Evolutionary conservation across 2,888 invertebrate genomes (phyloP).

Genomic region (Lithodes maja): DNA sequence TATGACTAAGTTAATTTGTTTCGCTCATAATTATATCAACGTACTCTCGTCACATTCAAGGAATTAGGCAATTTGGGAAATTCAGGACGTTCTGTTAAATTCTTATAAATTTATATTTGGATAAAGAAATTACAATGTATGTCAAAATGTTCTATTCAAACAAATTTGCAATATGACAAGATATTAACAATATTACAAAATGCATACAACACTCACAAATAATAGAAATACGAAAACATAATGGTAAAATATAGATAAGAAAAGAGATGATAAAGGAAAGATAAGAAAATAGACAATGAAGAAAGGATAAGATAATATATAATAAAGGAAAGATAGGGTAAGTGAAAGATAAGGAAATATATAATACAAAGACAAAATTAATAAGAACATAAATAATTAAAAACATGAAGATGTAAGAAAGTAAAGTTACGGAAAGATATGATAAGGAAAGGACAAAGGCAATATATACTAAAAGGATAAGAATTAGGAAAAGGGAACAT

Average conservation of each 20-base stretch:
- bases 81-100: no score
- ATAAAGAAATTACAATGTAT: no score
- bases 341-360: not conserved
- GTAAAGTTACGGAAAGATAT: not conserved
- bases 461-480: not conserved
- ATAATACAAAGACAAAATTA: not conserved
- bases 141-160: no score
- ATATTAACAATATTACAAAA: no score
- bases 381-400: not conserved
- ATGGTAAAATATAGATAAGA: not conserved
- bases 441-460: not conserved
- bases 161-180: no score
- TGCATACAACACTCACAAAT: no score
- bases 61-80: no score
- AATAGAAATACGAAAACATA: no score
- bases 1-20: no score
- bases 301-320: not conserved
- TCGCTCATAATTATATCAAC: no score
- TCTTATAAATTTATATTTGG: no score
- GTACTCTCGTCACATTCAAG: no score
- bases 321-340: not conserved
- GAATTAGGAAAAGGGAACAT: not conserved
- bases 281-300: not conserved
- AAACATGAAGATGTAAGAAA: not conserved
- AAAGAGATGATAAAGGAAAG: not conserved